A percentile compares a stretch with the other conserved stretches of the same genome.
Conservation (phyloP, 2,797 vertebrate species). For the Florisuga fusca region DNA sequence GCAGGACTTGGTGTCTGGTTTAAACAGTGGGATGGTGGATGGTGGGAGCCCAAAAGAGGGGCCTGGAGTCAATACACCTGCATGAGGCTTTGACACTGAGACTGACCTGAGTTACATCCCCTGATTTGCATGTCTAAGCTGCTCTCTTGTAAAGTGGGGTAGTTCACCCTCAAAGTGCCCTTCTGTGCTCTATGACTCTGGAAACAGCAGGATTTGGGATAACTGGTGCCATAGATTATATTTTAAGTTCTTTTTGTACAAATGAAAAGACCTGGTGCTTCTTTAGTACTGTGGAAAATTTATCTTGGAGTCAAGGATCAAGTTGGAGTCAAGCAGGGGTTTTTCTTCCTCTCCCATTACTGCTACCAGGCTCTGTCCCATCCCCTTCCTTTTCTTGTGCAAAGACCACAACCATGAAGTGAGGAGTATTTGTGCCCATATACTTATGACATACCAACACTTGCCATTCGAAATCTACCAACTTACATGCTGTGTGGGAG, state of each 20-base stretch:
- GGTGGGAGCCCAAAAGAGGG: neutral
- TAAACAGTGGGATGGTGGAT: neutral
- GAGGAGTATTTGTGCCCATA: neutral
- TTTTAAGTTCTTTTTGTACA: neutral
- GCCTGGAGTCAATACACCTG: neutral
- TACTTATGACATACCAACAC: neutral
- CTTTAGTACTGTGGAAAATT: neutral
- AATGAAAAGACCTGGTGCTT: neutral
- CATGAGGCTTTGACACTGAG: neutral
- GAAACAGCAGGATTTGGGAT: neutral
- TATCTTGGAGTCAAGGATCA: neutral
- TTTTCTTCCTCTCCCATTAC: neutral
- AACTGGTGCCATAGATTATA: neutral
- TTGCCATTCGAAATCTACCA: neutral
- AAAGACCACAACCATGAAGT: neutral
- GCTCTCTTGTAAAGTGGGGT: neutral
- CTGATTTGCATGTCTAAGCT: neutral
- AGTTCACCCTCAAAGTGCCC: neutral
- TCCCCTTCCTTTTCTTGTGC: neutral
- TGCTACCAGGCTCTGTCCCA: neutral
- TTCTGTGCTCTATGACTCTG: neutral
- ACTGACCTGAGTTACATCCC: neutral
- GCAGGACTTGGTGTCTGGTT: conserved; percentile 53
- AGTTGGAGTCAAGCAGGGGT: neutral
- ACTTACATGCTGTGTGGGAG: neutral